These are phyloP conservation scores for Gortyna flavago DNA, from an alignment of 2,888 invertebrate genomes.

Conservation along the genomic window DNA sequence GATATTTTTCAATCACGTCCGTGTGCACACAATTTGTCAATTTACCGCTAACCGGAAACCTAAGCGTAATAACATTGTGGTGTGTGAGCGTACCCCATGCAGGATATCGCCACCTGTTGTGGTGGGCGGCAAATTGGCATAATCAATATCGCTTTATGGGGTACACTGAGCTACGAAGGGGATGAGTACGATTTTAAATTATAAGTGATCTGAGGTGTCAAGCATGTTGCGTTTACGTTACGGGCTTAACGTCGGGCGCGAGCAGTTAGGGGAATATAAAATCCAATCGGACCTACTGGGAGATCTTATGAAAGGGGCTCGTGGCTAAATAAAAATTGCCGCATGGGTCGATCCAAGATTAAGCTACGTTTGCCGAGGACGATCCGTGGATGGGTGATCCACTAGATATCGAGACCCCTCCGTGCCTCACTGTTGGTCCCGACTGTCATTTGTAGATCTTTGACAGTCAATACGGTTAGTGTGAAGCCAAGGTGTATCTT, in stretches of 20 bases:
- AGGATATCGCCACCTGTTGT: conserved; percentile 47
- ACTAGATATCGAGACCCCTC: background rate
- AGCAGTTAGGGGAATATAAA: conserved; percentile 8
- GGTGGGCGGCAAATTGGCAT: conserved; percentile 41
- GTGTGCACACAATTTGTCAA: conserved; percentile 20
- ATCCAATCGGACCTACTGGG: background rate
- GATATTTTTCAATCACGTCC: conserved; percentile 17
- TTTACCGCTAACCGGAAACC: conserved; percentile 10
- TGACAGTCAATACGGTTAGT: background rate
- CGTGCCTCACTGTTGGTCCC: background rate
- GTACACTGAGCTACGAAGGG: background rate
- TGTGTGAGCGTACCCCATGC: background rate
- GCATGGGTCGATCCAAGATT: background rate
- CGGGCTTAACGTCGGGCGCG: background rate
- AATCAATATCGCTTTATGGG: conserved; percentile 38
- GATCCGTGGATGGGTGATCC: background rate
- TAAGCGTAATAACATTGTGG: conserved; percentile 13
- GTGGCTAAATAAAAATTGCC: background rate
- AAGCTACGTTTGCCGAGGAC: background rate
- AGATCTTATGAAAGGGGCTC: background rate
- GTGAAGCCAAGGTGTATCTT: background rate
- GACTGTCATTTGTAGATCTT: background rate
- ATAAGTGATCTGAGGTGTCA: conserved; percentile 8
- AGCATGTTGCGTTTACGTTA: background rate
- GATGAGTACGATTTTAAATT: conserved; percentile 11